A percentile compares a stretch with the other conserved stretches of the same genome.
phyloP scores from a whole-genome alignment of 2,113 vertebrate genomes.

The Centropus bengalensis region DNA sequence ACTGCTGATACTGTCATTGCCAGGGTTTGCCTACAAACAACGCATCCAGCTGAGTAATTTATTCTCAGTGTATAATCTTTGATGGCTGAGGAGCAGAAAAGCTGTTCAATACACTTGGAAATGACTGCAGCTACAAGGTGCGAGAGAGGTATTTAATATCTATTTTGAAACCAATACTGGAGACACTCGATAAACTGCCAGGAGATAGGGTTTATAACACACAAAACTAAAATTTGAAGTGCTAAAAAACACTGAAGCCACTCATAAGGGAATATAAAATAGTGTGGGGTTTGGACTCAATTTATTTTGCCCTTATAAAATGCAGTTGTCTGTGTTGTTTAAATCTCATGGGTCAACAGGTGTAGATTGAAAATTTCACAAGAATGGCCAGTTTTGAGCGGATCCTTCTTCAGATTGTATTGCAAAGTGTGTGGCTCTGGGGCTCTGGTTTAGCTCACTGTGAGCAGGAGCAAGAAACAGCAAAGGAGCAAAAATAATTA shows the following conservation, averaged over 20 bases:
- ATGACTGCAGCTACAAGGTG: slow-evolving; percentile 33
- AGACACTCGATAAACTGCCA: slow-evolving; percentile 44
- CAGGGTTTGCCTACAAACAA: slow-evolving; percentile 49
- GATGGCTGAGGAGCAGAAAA: slow-evolving; percentile 45
- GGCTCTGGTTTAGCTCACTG: background rate
- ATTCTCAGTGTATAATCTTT: slow-evolving; percentile 61
- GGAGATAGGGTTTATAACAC: slow-evolving; percentile 57
- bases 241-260: background rate
- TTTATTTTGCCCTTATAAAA: slow-evolving; percentile 27
- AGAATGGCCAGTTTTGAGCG: background rate
- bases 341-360: background rate
- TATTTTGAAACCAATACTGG: slow-evolving; percentile 29
- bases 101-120: slow-evolving; percentile 17
- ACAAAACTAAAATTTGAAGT: slow-evolving; percentile 22
- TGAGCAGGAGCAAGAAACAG: background rate
- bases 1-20: slow-evolving; percentile 37
- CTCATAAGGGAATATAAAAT: background rate
- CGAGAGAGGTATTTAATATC: slow-evolving; percentile 30
- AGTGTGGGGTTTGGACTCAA: background rate
- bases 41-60: slow-evolving; percentile 68
- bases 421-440: background rate
- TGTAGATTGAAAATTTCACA: background rate
- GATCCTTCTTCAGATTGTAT: background rate
- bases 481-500: background rate
- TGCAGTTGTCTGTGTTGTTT: background rate